phyloP scores from a whole-genome alignment of 2,797 vertebrate genomes.

The Ptychadena robeensis region DNA sequence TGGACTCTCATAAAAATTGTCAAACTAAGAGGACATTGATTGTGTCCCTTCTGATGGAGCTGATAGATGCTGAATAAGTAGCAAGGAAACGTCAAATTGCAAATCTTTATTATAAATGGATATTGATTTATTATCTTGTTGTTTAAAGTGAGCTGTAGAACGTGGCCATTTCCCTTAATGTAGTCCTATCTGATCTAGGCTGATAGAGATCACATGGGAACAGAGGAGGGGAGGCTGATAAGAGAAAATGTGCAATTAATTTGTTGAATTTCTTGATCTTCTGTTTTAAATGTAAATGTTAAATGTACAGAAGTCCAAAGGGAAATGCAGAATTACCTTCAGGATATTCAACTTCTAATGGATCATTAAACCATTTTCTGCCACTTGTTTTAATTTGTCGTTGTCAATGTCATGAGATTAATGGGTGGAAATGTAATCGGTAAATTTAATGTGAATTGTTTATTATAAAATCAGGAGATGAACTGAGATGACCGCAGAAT shows the following conservation, averaged over 20 bases:
- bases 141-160: neutral
- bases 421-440: neutral
- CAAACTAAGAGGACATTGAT: slow-evolving; percentile 41
- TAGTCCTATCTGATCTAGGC: neutral
- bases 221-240: neutral
- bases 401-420: neutral
- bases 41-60: slow-evolving; percentile 25
- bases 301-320: neutral
- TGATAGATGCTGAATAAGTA: slow-evolving; percentile 36
- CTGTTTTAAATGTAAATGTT: neutral
- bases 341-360: slow-evolving; percentile 4
- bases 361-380: neutral
- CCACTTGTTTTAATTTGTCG: neutral
- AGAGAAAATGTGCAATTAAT: neutral
- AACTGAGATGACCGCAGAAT: neutral
- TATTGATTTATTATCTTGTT: slow-evolving; percentile 37
- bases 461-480: neutral
- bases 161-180: neutral
- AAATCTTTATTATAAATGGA: slow-evolving; percentile 22
- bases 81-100: neutral
- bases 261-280: neutral
- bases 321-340: neutral
- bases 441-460: neutral
- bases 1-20: slow-evolving; percentile 35
- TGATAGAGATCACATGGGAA: neutral